Conservation (phyloP, 1,140 invertebrate species). For the Varroa destructor region DNA sequence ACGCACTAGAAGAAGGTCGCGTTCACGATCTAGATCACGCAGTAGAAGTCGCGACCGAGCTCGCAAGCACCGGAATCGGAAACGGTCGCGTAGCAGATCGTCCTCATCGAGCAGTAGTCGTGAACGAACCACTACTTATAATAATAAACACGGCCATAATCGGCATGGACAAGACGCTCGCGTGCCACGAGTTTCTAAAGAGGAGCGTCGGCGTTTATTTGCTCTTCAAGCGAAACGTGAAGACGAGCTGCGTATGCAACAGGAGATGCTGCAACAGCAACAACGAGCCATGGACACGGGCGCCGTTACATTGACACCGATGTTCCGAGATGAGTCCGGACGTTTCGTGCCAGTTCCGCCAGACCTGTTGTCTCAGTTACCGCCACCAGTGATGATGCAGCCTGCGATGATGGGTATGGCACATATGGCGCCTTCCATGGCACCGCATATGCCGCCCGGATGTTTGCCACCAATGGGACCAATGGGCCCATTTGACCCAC, state of each 20-base stretch:
- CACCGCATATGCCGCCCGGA: background rate
- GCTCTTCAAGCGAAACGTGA: conserved; percentile 56
- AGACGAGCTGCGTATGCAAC: conserved; percentile 38
- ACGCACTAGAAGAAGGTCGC: background rate
- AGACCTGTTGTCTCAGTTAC: conserved; percentile 27
- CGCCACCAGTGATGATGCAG: conserved; percentile 31
- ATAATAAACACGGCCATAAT: conserved; percentile 46
- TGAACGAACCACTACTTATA: conserved; percentile 36
- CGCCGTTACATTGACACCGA: conserved; percentile 11
- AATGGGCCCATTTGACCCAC: conserved; percentile 46
- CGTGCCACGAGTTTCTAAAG: conserved; percentile 42
- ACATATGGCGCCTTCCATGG: background rate
- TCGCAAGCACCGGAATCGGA: conserved; percentile 1
- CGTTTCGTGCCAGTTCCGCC: conserved; percentile 29
- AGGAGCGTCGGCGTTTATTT: conserved; percentile 58
- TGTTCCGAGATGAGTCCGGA: conserved; percentile 21
- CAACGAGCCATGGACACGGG: conserved; percentile 26
- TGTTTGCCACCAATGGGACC: background rate
- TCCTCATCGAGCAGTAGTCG: conserved; percentile 15
- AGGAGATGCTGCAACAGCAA: conserved; percentile 35
- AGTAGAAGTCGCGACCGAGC: conserved; percentile 27
- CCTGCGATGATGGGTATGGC: conserved; percentile 25
- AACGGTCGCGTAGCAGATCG: conserved; percentile 16
- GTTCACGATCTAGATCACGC: conserved; percentile 16
- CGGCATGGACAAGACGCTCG: conserved; percentile 40